phyloP scores from a whole-genome alignment of 2,888 invertebrate species.

The Lumbricus terrestris region DNA sequence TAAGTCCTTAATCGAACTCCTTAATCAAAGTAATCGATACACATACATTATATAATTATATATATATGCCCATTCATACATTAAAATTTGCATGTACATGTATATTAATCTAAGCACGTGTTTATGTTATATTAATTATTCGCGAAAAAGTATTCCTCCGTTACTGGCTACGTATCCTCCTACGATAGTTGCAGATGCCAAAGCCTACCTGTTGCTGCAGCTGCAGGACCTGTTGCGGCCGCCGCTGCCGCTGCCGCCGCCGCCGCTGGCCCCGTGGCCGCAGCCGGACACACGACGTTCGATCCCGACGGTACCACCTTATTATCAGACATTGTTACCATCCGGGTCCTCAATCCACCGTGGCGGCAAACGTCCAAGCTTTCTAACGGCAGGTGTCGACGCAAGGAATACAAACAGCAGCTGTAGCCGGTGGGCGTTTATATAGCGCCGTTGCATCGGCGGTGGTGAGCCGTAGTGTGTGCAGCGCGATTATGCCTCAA shows the following conservation, averaged over 20 bases:
- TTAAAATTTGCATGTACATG: too few relatives aligned
- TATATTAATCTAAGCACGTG: not conserved
- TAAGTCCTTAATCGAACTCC: too few relatives aligned
- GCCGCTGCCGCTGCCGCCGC: not conserved
- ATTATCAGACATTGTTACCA: not conserved
- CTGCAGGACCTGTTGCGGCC: not conserved
- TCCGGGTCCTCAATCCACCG: not conserved
- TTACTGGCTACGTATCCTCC: not conserved
- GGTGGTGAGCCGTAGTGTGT: not conserved
- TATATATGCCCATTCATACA: too few relatives aligned
- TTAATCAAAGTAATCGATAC: too few relatives aligned
- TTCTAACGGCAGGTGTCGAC: not conserved
- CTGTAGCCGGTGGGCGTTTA: not conserved
- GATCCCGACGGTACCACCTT: not conserved
- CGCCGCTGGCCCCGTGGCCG: not conserved
- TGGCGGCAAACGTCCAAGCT: not conserved
- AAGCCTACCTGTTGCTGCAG: not conserved
- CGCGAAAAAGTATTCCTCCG: too few relatives aligned
- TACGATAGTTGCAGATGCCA: not conserved
- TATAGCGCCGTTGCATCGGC: not conserved
- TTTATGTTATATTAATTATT: not conserved
- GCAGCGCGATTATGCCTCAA: not conserved
- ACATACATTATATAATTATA: too few relatives aligned
- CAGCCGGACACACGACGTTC: not conserved
- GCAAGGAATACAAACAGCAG: not conserved